These are phyloP conservation scores for Sebastes melanostomus DNA, from an alignment of 2,797 vertebrate genomes.

Conservation along the genomic window DNA sequence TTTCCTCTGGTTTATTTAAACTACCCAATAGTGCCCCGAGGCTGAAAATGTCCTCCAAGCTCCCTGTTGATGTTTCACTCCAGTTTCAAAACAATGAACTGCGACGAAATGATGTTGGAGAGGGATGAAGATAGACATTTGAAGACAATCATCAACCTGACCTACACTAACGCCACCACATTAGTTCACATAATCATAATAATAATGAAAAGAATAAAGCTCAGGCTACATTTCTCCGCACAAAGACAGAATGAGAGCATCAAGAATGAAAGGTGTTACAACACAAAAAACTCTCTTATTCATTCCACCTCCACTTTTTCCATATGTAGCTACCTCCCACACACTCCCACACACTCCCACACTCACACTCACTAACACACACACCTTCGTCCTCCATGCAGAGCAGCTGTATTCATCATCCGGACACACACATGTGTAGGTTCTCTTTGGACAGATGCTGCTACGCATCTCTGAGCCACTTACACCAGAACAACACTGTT, in stretches of 20 bases:
- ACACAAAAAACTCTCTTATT: slow-evolving; percentile 1
- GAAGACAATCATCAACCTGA: not conserved
- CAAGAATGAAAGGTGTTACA: slow-evolving; percentile 16
- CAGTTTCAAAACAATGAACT: not conserved
- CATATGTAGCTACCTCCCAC: slow-evolving; percentile 28
- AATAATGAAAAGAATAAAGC: not conserved
- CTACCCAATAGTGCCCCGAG: too few relatives aligned
- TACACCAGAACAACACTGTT: not conserved
- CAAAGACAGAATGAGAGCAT: not conserved
- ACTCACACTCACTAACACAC: slow-evolving; percentile 12
- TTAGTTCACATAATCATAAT: not conserved
- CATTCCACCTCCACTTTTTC: slow-evolving; percentile 41
- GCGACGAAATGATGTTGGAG: not conserved
- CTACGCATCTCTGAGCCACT: slow-evolving; percentile 18
- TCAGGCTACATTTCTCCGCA: not conserved
- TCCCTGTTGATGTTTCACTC: not conserved
- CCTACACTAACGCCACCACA: not conserved
- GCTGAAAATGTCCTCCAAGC: not conserved
- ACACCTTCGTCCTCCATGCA: not conserved
- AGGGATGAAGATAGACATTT: not conserved
- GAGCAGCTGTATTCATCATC: slow-evolving; percentile 20
- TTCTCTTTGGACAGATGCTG: slow-evolving; percentile 5
- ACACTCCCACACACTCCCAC: not conserved
- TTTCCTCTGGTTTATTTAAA: not conserved
- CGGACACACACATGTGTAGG: slow-evolving; percentile 3